Percentiles rank a stretch among this genome's conserved stretches.
These are phyloP conservation scores for Ammodramus savannarum DNA, from an alignment of 2,113 vertebrate species.

Conservation along the genomic window DNA sequence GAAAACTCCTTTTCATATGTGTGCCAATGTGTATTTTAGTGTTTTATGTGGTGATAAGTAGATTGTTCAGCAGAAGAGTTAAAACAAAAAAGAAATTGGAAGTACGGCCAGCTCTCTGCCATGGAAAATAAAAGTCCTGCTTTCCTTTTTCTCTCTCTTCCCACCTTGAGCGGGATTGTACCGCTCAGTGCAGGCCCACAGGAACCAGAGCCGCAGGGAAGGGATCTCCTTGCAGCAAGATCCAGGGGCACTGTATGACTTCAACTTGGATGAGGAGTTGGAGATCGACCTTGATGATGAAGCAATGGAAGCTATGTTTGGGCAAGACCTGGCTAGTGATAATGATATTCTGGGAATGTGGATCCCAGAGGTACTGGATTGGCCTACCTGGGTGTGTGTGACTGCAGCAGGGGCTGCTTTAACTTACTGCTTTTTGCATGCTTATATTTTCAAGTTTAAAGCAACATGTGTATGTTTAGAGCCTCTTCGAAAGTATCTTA, in stretches of 20 bases:
- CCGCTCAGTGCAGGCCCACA: conserved; percentile 95
- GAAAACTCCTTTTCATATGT: not conserved
- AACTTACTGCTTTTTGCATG: conserved; percentile 67
- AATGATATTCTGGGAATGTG: conserved; percentile 99
- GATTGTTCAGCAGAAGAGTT: not conserved
- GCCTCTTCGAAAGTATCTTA: not conserved
- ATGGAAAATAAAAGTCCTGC: conserved; percentile 56
- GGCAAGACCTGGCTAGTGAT: conserved; percentile 92
- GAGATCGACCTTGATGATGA: conserved; percentile 98
- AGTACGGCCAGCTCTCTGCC: not conserved
- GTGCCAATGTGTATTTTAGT: not conserved
- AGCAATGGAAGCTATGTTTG: conserved; percentile 99
- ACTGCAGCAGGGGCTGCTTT: conserved; percentile 86
- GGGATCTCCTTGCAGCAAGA: conserved; percentile 87
- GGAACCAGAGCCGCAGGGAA: conserved; percentile 90
- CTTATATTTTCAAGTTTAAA: not conserved
- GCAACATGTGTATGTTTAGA: not conserved
- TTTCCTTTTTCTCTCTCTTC: not conserved
- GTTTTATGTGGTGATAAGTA: not conserved
- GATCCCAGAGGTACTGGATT: conserved; percentile 99
- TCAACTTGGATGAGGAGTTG: conserved; percentile 96
- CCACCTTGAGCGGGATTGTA: conserved; percentile 85
- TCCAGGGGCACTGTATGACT: conserved; percentile 89
- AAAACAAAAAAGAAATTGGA: not conserved
- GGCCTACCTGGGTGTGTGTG: conserved; percentile 99